Conservation (phyloP, 2,888 invertebrate genomes). For the Lepetodrilus schrolli region DNA sequence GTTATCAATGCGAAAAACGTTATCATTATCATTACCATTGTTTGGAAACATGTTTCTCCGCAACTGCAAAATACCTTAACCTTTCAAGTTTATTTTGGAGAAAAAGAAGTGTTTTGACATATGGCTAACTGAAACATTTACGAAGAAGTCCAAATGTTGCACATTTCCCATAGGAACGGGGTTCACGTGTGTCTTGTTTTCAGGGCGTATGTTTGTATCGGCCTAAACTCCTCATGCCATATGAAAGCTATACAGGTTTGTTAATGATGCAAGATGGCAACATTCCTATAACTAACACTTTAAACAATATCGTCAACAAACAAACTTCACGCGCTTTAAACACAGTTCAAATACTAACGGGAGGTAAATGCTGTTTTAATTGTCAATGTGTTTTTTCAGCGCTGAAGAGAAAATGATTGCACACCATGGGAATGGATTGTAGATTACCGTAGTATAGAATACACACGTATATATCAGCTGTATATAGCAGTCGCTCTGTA, state of each 20-base stretch:
- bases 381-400: no score
- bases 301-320: constrained; percentile 19
- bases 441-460: no score
- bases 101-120: constrained; percentile 13
- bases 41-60: not conserved
- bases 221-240: not conserved
- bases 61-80: constrained; percentile 19
- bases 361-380: constrained; percentile 1
- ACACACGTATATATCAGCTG: no score
- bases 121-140: constrained; percentile 10
- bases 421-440: no score
- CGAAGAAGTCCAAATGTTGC: constrained; percentile 4
- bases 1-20: not conserved
- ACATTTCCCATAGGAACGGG: constrained; percentile 1
- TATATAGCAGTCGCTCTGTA: no score
- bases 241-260: not conserved
- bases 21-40: constrained; percentile 4
- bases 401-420: no score
- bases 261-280: not conserved
- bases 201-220: no score
- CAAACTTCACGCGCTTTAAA: not conserved
- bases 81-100: not conserved
- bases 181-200: no score
- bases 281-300: constrained; percentile 13
- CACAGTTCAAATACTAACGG: constrained; percentile 14